A percentile compares a stretch with the other conserved stretches of the same genome.
phyloP scores from a whole-genome alignment of 2,888 invertebrate species.

The Hoplodrina blanda region DNA sequence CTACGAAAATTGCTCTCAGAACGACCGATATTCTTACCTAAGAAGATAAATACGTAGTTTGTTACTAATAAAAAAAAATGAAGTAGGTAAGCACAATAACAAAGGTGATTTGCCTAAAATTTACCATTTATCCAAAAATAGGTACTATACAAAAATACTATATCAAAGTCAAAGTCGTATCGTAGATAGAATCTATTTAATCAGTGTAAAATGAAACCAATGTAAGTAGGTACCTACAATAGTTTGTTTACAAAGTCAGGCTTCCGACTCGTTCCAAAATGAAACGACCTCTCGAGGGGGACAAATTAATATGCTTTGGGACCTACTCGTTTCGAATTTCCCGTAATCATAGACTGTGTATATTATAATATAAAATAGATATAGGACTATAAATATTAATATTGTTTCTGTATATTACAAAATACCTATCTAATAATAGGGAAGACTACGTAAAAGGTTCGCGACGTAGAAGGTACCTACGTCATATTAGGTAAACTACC shows the following conservation, averaged over 20 bases:
- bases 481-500: too few relatives aligned
- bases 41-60: too few relatives aligned
- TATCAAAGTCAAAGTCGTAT: too few relatives aligned
- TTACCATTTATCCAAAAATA: background rate
- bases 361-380: constrained; percentile 48
- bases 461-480: too few relatives aligned
- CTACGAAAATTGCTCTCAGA: too few relatives aligned
- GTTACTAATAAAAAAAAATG: too few relatives aligned
- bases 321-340: constrained; percentile 57
- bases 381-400: constrained; percentile 32
- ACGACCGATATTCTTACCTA: too few relatives aligned
- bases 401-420: constrained; percentile 7
- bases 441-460: constrained; percentile 4
- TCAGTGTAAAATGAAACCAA: constrained; percentile 41
- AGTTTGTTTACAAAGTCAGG: constrained; percentile 36
- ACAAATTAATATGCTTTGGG: constrained; percentile 68
- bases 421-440: constrained; percentile 1
- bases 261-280: constrained; percentile 45
- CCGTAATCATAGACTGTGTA: constrained; percentile 44
- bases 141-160: too few relatives aligned
- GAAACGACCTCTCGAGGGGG: constrained; percentile 53
- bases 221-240: constrained; percentile 40
- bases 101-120: too few relatives aligned
- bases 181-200: constrained; percentile 29
- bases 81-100: too few relatives aligned